A percentile compares a stretch with the other conserved stretches of the same genome.
These are phyloP conservation scores for Camelus bactrianus DNA, from an alignment of 2,113 vertebrate genomes.

Conservation along the genomic window DNA sequence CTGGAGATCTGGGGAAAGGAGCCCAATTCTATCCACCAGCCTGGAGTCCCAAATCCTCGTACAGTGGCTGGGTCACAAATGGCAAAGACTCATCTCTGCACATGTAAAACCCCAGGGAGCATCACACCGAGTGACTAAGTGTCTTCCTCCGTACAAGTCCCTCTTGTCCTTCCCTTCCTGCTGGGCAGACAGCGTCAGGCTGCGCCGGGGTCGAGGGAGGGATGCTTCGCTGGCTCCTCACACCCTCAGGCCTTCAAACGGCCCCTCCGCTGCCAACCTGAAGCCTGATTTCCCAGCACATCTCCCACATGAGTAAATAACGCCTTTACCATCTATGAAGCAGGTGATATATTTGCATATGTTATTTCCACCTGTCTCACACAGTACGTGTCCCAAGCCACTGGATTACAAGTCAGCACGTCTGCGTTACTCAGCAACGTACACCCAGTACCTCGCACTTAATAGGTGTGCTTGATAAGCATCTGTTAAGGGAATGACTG, in stretches of 20 bases:
- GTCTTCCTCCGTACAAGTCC: background rate
- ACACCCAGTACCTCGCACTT: background rate
- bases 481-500: background rate
- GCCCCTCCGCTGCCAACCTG: too few species aligned
- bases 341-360: background rate
- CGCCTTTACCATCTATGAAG: background rate
- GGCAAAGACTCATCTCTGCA: background rate
- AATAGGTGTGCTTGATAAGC: background rate
- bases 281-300: background rate
- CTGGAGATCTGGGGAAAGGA: background rate
- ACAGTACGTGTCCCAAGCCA: background rate
- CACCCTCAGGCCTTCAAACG: background rate
- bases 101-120: fast-evolving
- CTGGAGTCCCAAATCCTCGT: background rate
- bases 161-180: background rate
- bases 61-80: fast-evolving
- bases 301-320: background rate
- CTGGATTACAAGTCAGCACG: background rate
- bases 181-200: background rate
- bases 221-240: fast-evolving
- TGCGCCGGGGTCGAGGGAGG: background rate
- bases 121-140: background rate
- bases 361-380: background rate
- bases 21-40: background rate
- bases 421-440: background rate